Conservation (phyloP, 1,140 invertebrate genomes). For the Lasioglossum baleicum region DNA sequence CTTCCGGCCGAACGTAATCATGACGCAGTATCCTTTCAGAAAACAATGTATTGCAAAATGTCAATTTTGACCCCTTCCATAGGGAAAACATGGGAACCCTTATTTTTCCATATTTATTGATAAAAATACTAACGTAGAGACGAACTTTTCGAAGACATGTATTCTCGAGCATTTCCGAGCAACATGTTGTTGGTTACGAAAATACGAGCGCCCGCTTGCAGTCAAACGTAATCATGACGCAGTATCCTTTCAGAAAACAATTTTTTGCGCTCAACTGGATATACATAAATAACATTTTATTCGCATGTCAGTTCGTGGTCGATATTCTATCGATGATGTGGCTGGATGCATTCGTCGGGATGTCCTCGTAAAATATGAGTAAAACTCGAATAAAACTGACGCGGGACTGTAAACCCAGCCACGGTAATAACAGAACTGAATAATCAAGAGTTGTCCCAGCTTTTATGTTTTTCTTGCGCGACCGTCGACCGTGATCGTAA, state of each 20-base stretch:
- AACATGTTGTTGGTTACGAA: not conserved
- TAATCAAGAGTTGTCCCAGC: not conserved
- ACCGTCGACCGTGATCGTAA: not conserved
- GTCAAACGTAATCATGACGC: not conserved
- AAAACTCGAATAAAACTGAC: constrained; percentile 22
- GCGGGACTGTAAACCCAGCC: not conserved
- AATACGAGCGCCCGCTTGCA: not conserved
- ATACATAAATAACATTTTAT: constrained; percentile 12
- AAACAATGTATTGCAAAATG: too few species aligned
- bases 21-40: too few species aligned
- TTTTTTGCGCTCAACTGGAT: not conserved
- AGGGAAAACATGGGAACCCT: too few species aligned
- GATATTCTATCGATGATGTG: constrained; percentile 9
- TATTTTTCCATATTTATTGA: too few species aligned
- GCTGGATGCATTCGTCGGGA: not conserved
- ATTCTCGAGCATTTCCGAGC: too few species aligned
- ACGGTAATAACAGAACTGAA: constrained; percentile 3
- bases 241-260: not conserved
- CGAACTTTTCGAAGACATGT: too few species aligned
- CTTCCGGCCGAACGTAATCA: too few species aligned
- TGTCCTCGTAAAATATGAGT: constrained; percentile 31
- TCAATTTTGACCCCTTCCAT: too few species aligned
- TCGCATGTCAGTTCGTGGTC: not conserved
- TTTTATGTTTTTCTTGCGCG: constrained; percentile 4
- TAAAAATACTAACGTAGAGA: too few species aligned